These are phyloP conservation scores for Hyles euphorbiae DNA, from an alignment of 1,140 invertebrate genomes.

Conservation along the genomic window DNA sequence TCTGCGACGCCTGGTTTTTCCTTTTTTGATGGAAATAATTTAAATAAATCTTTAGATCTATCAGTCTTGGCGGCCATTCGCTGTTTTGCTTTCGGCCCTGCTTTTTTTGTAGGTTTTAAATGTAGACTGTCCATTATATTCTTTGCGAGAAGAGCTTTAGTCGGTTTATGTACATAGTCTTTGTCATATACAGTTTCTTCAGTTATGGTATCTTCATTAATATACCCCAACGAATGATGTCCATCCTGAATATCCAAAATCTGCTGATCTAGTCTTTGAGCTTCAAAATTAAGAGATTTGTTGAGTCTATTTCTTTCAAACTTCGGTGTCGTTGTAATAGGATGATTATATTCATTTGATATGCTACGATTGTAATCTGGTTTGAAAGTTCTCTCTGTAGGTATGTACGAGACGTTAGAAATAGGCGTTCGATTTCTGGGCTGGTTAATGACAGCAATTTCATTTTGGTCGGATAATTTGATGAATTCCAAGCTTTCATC, in stretches of 20 bases:
- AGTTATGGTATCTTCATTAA: constrained; percentile 53
- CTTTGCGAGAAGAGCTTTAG: constrained; percentile 62
- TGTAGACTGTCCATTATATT: constrained; percentile 72
- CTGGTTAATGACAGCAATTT: constrained; percentile 71
- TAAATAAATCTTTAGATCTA: constrained; percentile 55
- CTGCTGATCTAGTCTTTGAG: constrained; percentile 67
- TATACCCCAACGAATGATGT: constrained; percentile 68
- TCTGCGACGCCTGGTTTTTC: constrained; percentile 51
- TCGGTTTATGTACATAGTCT: constrained; percentile 55
- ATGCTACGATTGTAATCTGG: constrained; percentile 52
- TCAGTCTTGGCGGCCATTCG: constrained; percentile 47
- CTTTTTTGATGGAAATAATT: constrained; percentile 59
- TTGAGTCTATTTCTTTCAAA: constrained; percentile 73
- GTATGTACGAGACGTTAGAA: constrained; percentile 62
- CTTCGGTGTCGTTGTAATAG: constrained; percentile 52
- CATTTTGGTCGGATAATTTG: constrained; percentile 65
- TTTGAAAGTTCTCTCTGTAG: constrained; percentile 52
- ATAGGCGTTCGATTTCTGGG: constrained; percentile 70
- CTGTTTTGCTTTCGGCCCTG: constrained; percentile 61
- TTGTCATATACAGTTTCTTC: constrained; percentile 32
- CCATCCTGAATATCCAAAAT: constrained; percentile 71
- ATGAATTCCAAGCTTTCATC: constrained; percentile 71
- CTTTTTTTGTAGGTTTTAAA: constrained; percentile 69
- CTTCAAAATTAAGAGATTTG: constrained; percentile 68
- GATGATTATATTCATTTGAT: constrained; percentile 54